Base-by-base conservation (phyloP, 2,797 vertebrate genomes). In the Antennarius maculatus region DNA sequence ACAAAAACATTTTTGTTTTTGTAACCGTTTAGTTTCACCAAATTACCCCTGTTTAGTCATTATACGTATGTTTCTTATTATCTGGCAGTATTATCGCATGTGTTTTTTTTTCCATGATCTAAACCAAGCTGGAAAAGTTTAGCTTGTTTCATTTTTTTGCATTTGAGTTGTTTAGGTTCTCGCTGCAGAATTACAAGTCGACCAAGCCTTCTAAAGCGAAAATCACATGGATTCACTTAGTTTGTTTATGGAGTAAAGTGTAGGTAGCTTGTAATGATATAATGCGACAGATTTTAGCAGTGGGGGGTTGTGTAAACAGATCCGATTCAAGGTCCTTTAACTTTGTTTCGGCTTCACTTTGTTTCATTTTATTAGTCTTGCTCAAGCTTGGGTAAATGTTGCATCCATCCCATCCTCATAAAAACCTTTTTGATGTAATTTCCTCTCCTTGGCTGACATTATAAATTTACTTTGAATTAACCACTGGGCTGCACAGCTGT, bases 181-280 rank as follows among this genome's bases (percentile, higher is more conserved):
- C 47, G 15, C 43, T 61, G 43, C 6, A 47, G 5, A 7, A 79
- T 75, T 77, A 82, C 28, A 79, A 69, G 69, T 64, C 56, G 63
- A 37, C 53, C 61, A 53, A 63, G 29, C 23, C 65, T 66, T 70
- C 43, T 17, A 66, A 55, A 82, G 76, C 65, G 76, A 69, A 45
- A 29, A 58, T 50, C 81, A 82, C 59, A 75, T 79, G 81, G 79
- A 59, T 64, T 71, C 46, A 42, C 49, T 79, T 71, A 76, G 50
- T 17, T 41, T 74, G 82, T 82, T 80, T 82, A 67, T 56, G 47
- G 60, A 47, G 65, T 31, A n/a, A 43, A 57, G 29, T 71, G 66
- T 68, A 71, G 62, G 69, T 72, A 73, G 74, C 43, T 50, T 34
- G 51, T 65, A 49, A 63, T 48, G 15, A 43, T 46, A 57, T 48